Conservation (phyloP, 2,888 invertebrate genomes). For the Parnassius glacialis region DNA sequence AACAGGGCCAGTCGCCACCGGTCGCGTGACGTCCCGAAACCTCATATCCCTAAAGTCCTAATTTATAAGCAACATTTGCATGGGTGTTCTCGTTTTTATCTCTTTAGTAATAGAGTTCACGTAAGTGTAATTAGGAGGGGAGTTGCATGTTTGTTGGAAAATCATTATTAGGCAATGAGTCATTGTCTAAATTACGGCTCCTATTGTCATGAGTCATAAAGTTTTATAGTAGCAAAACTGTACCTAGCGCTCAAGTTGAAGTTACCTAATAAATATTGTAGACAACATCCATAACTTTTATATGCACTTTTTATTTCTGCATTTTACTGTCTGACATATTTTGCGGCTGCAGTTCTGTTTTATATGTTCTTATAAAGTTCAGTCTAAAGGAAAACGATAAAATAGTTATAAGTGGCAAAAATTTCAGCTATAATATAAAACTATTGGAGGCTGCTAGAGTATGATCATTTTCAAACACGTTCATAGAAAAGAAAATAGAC, state of each 20-base stretch:
- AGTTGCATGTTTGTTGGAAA: slow-evolving; percentile 40
- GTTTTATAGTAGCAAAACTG: slow-evolving; percentile 20
- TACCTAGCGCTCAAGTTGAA: slow-evolving; percentile 8
- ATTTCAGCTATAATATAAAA: slow-evolving; percentile 11
- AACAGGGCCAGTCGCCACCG: slow-evolving; percentile 58
- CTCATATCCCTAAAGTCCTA: slow-evolving; percentile 43
- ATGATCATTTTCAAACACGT: slow-evolving; percentile 21
- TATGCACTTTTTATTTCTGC: slow-evolving; percentile 25
- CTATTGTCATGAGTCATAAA: slow-evolving; percentile 65
- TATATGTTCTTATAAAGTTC: slow-evolving; percentile 23
- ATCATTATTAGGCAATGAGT: slow-evolving; percentile 71
- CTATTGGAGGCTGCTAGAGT: slow-evolving; percentile 13
- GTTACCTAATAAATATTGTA: slow-evolving; percentile 22
- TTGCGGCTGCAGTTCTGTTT: slow-evolving; percentile 18
- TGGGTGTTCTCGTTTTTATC: slow-evolving; percentile 32
- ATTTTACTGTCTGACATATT: slow-evolving; percentile 27
- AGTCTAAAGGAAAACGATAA: slow-evolving; percentile 21
- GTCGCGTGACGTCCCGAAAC: slow-evolving; percentile 60
- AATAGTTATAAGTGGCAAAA: slow-evolving; percentile 14
- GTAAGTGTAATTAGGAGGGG: slow-evolving; percentile 15
- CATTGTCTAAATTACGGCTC: slow-evolving; percentile 55
- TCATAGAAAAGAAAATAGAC: slow-evolving; percentile 5
- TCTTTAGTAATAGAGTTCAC: slow-evolving; percentile 36
- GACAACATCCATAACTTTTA: slow-evolving; percentile 26
- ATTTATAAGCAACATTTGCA: slow-evolving; percentile 12